phyloP scores from a whole-genome alignment of 1,140 invertebrate genomes.

The Lordiphosa stackelbergi region DNA sequence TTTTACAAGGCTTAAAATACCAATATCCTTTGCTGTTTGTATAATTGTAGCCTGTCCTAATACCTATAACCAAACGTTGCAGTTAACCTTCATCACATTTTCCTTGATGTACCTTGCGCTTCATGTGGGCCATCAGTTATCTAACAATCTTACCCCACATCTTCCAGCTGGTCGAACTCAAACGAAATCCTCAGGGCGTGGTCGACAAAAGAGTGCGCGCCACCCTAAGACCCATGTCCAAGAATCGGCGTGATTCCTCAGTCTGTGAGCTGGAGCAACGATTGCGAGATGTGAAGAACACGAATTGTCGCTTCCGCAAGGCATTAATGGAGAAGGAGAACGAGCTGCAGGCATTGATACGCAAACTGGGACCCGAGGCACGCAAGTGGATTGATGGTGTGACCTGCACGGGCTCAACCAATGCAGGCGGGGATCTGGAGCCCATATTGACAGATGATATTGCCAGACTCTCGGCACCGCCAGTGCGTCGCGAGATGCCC shows the following conservation, averaged over 20 bases:
- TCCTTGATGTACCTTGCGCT: conserved; percentile 25
- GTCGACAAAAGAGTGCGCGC: conserved; percentile 88
- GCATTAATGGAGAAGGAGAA: conserved; percentile 88
- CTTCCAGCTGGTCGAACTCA: conserved; percentile 89
- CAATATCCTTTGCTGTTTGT: conserved; percentile 17
- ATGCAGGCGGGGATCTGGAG: conserved; percentile 53
- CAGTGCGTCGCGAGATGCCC: conserved; percentile 70
- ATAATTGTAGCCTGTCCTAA: not conserved
- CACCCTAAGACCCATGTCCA: conserved; percentile 87
- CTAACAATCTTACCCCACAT: conserved; percentile 11
- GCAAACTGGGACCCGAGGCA: conserved; percentile 74
- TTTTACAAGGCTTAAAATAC: too few species aligned
- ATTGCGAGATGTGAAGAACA: conserved; percentile 86
- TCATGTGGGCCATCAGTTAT: not conserved
- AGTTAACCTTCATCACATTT: conserved; percentile 3
- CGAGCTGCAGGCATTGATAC: conserved; percentile 82
- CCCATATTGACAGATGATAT: conserved; percentile 67
- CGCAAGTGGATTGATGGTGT: conserved; percentile 76
- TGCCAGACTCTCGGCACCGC: conserved; percentile 63
- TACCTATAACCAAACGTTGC: too few species aligned
- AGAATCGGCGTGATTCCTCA: conserved; percentile 83
- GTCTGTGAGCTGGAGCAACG: conserved; percentile 87
- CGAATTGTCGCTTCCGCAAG: conserved; percentile 87
- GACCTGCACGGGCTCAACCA: conserved; percentile 47
- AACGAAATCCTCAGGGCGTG: conserved; percentile 90